Base-by-base conservation (phyloP, 2,888 invertebrate species). In the Rhagophthalmus giganteus region DNA sequence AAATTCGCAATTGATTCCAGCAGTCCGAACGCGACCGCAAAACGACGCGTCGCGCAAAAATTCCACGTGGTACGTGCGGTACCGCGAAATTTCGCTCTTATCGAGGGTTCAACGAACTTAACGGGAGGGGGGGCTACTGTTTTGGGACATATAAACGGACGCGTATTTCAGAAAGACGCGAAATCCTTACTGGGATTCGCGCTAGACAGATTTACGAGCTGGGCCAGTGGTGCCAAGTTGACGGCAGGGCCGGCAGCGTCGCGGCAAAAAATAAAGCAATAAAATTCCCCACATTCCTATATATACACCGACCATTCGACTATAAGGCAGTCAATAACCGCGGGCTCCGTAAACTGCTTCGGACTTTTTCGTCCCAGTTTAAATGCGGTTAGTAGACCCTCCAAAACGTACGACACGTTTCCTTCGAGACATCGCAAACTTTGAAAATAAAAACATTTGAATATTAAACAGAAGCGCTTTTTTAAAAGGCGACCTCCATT, bases 161-260 rank as follows among this genome's bases (percentile, higher is more conserved):
- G 52, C 47, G 57, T 57, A 58, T 59, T 59, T 58, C 39, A 50
- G 41, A 48, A 20, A 3, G 26, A 33, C 27, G 39, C 47, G 37
- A 51, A 41, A 59, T 54, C 55, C 57, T 53, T 52, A 40, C 42
- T 56, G 54, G 56, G 55, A 63, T 61, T 55, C 60, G 60, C 59
- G 58, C 60, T 35, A 47, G 63, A 60, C 62, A 64, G 64, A 67
- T 67, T 68, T 68, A 67, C 65, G 63, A 59, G 59, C 53, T 54
- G 57, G 62, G 59, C 56, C 65, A 56, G 54, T 59, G 69, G 69
- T 67, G 69, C 68, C 70, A 68, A 66, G 64, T 60, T 63, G 70
- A 58, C 70, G 70, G 64, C 67, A 47, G 54, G 45, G 50, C 57
- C 55, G 52, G 59, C 34, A 53, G 57, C 55, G 42, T 45, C 42